Percentiles rank a stretch among this genome's conserved stretches.
These are phyloP conservation scores for Epistrophe eligans DNA, from an alignment of 2,888 invertebrate species.

Conservation along the genomic window DNA sequence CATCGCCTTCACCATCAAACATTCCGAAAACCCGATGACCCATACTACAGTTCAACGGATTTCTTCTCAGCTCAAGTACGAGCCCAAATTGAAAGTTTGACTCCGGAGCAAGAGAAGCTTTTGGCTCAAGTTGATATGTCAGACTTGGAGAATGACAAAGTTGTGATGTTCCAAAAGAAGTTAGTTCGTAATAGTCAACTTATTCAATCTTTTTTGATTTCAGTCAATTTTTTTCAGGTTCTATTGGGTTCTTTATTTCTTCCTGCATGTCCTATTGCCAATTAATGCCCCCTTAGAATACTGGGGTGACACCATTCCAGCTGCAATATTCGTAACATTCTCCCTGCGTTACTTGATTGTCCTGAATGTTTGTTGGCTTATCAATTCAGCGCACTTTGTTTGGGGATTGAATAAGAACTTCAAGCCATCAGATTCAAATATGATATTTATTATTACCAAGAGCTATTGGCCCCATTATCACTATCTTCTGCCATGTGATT, in stretches of 20 bases:
- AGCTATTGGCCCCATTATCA: constrained; percentile 93
- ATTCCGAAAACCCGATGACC: constrained; percentile 91
- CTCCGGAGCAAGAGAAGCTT: constrained; percentile 87
- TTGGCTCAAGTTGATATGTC: constrained; percentile 90
- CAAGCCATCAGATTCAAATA: constrained; percentile 89
- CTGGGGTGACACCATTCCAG: constrained; percentile 89
- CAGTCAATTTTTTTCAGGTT: constrained; percentile 84
- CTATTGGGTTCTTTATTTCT: constrained; percentile 88
- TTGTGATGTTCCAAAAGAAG: constrained; percentile 93
- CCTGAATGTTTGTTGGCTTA: constrained; percentile 88
- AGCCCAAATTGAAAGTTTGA: constrained; percentile 88
- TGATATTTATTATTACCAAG: constrained; percentile 90
- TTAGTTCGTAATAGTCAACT: constrained; percentile 81
- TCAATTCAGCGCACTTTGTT: constrained; percentile 89
- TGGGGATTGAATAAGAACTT: constrained; percentile 91
- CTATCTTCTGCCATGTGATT: constrained; percentile 91
- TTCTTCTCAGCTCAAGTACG: constrained; percentile 92
- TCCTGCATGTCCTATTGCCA: constrained; percentile 88
- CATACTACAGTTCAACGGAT: constrained; percentile 91
- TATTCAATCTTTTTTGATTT: neutral
- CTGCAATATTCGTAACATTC: constrained; percentile 88
- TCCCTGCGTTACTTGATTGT: constrained; percentile 88
- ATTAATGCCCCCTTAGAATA: constrained; percentile 91
- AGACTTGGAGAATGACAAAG: constrained; percentile 90
- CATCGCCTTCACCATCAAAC: constrained; percentile 93